These are phyloP conservation scores for Papilio polytes DNA, from an alignment of 1,140 invertebrate species.

Conservation along the genomic window DNA sequence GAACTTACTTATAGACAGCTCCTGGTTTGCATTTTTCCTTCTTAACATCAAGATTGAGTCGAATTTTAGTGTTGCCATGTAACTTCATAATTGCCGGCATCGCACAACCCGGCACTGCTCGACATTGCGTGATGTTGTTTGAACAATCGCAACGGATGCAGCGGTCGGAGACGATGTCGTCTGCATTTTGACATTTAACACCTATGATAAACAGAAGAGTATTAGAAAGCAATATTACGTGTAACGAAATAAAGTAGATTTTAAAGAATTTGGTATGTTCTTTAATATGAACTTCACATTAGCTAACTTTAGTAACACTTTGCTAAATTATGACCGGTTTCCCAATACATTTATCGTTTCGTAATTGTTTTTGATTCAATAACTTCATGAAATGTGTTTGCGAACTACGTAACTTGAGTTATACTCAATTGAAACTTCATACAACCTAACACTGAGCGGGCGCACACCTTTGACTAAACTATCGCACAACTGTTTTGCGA, in stretches of 20 bases:
- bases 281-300: no score
- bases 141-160: conserved; percentile 59
- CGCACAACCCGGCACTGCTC: conserved; percentile 47
- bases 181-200: conserved; percentile 40
- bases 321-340: no score
- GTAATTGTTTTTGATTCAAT: no score
- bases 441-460: background rate
- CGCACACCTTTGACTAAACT: no score
- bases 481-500: no score
- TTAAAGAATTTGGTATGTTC: no score
- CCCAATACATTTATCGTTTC: no score
- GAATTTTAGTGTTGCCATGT: conserved; percentile 37
- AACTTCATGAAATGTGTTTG: no score
- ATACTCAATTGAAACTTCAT: no score
- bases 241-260: no score
- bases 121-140: conserved; percentile 49
- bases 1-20: conserved; percentile 44
- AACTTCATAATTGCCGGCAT: conserved; percentile 4
- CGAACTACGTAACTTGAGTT: no score
- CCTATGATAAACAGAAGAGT: background rate
- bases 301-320: no score
- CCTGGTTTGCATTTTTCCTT: conserved; percentile 54
- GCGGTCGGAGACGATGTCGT: conserved; percentile 31
- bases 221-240: background rate
- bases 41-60: conserved; percentile 41